Percentiles rank a stretch among this genome's conserved stretches.
These are phyloP conservation scores for Pelecanoides urinatrix DNA, from an alignment of 2,113 vertebrate species.

Conservation along the genomic window DNA sequence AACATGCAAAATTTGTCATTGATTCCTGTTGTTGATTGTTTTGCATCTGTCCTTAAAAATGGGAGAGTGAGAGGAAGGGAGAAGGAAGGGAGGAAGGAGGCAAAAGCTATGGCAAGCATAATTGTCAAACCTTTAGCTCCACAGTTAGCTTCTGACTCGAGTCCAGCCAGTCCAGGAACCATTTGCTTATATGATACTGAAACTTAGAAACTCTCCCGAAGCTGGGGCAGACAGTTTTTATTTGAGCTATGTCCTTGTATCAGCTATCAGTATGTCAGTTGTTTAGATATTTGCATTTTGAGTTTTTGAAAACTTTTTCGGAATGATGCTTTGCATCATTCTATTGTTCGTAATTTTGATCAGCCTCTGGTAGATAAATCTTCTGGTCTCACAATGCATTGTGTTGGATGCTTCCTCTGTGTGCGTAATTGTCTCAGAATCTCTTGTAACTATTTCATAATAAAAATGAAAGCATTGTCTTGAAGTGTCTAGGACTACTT, in stretches of 20 bases:
- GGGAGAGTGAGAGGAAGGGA: background rate
- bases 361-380: background rate
- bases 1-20: background rate
- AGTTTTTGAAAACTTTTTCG: background rate
- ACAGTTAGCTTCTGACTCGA: background rate
- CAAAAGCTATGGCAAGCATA: background rate
- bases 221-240: background rate
- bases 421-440: fast-evolving
- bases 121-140: background rate
- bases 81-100: background rate
- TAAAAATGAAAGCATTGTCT: background rate
- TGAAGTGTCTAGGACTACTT: background rate
- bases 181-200: background rate
- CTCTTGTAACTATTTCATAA: background rate
- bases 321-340: background rate
- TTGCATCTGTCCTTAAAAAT: background rate
- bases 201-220: background rate
- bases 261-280: background rate
- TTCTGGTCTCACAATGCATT: background rate
- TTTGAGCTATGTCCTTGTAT: background rate
- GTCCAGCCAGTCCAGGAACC: background rate
- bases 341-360: background rate
- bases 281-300: background rate
- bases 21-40: background rate
- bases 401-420: background rate